Base-by-base conservation (phyloP, 2,888 invertebrate genomes). In the Ametastegia equiseti region DNA sequence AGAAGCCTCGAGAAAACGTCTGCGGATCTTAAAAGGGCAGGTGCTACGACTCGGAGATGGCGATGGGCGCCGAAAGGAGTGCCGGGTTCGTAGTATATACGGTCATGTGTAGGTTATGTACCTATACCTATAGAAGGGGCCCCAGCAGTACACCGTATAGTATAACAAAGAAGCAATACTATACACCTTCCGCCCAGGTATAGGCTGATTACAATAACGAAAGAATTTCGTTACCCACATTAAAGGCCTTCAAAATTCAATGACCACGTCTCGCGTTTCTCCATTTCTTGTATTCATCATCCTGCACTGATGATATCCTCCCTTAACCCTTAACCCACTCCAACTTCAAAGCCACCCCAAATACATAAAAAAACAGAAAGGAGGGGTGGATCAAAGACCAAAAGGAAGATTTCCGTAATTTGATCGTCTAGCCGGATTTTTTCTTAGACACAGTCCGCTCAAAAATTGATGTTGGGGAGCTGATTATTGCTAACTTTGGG, bases 11-110 rank as follows among this genome's bases (percentile, higher is more conserved):
- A 54, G 54, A 75, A 75, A 75, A 50, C 33, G 57, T 75, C 75
- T 45, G 45, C 71, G 57, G 39, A 60, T 78, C 78, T 63, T 36
- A 33, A 60, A 78, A 60, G 63, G 60, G 60, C 78, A 78, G 78
- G 78, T 78, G 78, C 60, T 60, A 57, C n/a, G n/a, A n/a, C n/a
- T n/a, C n/a, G 78, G 60, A 60, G 60, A 78, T 78, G n/a, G 78
- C 75, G 73, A 75, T 75, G 75, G 36, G 19, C 75, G 54, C 75
- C 75, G 50, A 75, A 75, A 75, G 75, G 75, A 75, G 75, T 75
- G 75, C 75, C 75, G 27, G 19, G 23, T 71, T 19, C 23, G 39
- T 36, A 36, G 13, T 65, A 39, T 65, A 19, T 11, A 36, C 39
- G 5, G 15, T 36, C n/a, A 67, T 54, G n/a, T 54, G 27, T 67